Conservation (phyloP, 1,140 invertebrate genomes). For the Macrosteles quadrilineatus region DNA sequence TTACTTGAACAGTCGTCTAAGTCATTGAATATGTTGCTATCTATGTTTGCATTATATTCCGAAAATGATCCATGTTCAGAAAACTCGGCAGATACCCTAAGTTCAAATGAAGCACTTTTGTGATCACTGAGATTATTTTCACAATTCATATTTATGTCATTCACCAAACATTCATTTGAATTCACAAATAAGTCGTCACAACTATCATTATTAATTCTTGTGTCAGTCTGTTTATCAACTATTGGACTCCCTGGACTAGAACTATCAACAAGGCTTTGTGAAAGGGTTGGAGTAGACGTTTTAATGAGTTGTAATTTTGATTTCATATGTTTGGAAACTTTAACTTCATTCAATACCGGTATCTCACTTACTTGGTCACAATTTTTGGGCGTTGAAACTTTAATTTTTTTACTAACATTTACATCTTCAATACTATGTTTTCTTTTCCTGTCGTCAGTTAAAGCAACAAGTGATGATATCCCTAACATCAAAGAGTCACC, state of each 20-base stretch:
- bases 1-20: too few relatives aligned
- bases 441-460: constrained; percentile 19
- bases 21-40: too few relatives aligned
- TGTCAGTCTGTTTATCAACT: not conserved
- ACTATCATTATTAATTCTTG: not conserved
- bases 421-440: constrained; percentile 8
- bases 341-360: not conserved
- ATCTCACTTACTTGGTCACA: not conserved
- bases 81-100: not conserved
- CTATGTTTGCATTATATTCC: not conserved
- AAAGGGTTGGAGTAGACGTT: not conserved
- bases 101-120: not conserved
- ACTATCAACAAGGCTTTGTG: not conserved
- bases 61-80: not conserved
- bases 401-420: constrained; percentile 7
- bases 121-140: not conserved
- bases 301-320: not conserved
- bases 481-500: not conserved
- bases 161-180: not conserved
- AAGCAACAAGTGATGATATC: not conserved
- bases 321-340: not conserved
- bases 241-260: not conserved
- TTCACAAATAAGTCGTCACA: not conserved
- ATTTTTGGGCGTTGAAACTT: not conserved
- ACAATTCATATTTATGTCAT: not conserved